Base-by-base conservation (phyloP, 1,140 invertebrate species). In the Papilio glaucus region DNA sequence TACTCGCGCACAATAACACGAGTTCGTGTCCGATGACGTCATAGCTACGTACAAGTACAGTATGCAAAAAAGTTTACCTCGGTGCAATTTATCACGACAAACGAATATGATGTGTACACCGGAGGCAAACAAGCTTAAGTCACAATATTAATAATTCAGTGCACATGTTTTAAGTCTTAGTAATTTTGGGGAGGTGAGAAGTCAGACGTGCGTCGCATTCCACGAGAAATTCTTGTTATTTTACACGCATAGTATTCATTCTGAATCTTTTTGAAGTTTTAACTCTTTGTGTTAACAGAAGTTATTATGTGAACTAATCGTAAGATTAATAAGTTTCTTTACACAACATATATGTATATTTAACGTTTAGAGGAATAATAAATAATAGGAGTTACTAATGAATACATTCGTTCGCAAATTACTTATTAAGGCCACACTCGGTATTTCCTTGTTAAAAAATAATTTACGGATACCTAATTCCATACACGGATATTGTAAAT, bases 381-480 rank as follows among this genome's bases (percentile, higher is more conserved):
- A 12, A 21, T 53, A 12, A 24, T 4, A 5, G 0, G 24, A 0
- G 18, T 4, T 53, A 53, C 9, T 21, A 5, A 18, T 18, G n/a
- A n/a, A n/a, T n/a, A n/a, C n/a, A n/a, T n/a, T 1, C 21, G 18
- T 24, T 21, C 21, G 49, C 21, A 53, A 53, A 8, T 24, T 53
- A 53, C 21, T 24, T 53, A 53, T 9, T 53, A 24, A 53, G 49
- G 49, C 49, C 21, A 53, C 49, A 53, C 49, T 53, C 49, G 49
- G 49, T 24, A 53, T 24, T 53, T 53, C 8, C 21, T 24, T 24
- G 49, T n/a, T n/a, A 3, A 53, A 53, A 53, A 53, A 10, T 33
- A 24, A 49, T 2, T 21, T 49, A 41, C 12, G 12, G 42, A 45
- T 0, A 41, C n/a, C 39, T 41, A 9, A 8, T 8, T 24, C 6